Conservation (phyloP, 2,888 invertebrate species). For the Cantharis nigra region DNA sequence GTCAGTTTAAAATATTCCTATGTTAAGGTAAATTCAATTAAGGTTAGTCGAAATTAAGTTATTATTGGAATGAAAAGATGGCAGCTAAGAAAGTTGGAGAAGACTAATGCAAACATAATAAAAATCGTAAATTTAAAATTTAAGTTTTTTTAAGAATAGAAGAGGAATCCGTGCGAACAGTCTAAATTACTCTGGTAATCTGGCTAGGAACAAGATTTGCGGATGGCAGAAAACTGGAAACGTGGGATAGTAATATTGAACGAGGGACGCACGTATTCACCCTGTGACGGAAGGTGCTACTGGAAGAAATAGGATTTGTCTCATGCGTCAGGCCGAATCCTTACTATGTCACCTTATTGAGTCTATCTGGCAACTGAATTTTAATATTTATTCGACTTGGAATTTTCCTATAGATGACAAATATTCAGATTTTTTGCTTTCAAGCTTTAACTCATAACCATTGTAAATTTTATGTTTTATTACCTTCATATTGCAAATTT, state of each 20-base stretch:
- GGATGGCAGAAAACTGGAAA: conserved; percentile 1
- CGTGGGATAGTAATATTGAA: conserved; percentile 20
- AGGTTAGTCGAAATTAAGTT: too few relatives aligned
- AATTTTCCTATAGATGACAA: conserved; percentile 19
- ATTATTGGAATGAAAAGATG: neutral
- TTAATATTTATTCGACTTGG: conserved; percentile 27
- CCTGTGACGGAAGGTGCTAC: conserved; percentile 14
- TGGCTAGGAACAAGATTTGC: conserved; percentile 12
- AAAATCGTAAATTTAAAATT: conserved; percentile 22
- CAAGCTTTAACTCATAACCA: neutral
- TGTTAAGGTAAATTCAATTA: too few relatives aligned
- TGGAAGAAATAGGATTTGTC: conserved; percentile 28
- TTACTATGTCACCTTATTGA: conserved; percentile 25
- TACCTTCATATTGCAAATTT: neutral
- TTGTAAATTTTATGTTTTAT: neutral
- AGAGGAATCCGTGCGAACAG: conserved; percentile 20
- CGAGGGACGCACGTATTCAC: conserved; percentile 20
- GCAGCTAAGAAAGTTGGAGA: conserved; percentile 6
- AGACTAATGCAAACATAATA: conserved; percentile 21
- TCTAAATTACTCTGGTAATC: conserved; percentile 26
- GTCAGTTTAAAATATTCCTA: too few relatives aligned
- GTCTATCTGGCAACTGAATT: conserved; percentile 27
- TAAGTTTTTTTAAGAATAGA: conserved; percentile 8
- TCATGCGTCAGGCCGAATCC: conserved; percentile 21
- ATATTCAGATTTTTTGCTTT: conserved; percentile 15